Evolutionary conservation across 37 sponge, comb jelly and placozoan genomes (phyloP), one percentile per base, ranked within the genome.

Genomic region (Beroe ovata): DNA sequence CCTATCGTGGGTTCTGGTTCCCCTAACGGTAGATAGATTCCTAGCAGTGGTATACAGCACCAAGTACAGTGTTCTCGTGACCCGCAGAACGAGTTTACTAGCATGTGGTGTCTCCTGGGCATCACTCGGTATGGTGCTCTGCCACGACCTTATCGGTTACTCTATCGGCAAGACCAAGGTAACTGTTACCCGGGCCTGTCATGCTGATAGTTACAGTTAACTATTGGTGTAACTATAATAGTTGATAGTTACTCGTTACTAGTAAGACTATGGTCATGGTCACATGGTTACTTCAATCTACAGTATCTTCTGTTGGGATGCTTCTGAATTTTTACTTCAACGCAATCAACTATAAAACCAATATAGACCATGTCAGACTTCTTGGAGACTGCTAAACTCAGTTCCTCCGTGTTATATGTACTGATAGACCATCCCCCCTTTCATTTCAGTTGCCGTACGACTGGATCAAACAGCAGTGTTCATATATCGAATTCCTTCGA

Each of bases 401-500:
- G n/a, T n/a, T n/a, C n/a, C n/a, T n/a, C n/a, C n/a, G n/a, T n/a
- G n/a, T n/a, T n/a, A n/a, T n/a, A n/a, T n/a, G n/a, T n/a, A n/a
- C n/a, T n/a, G n/a, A n/a, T n/a, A n/a, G n/a, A n/a, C n/a, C n/a
- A n/a, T n/a, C n/a, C 54, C 54, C 63, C 20, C 23, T n/a, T 62
- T 25, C 29, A 62, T 23, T 23, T 62, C 84, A 77, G 84, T 29
- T 77, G 26, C 25, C 39, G 47, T 42, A 77, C 84, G 21, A 22
- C 54, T 26, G 0, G 0, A 11, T 32, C 26, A 1, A 38, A 2
- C 84, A 77, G 2, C 26, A 6, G 28, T 77, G 84, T 39, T n/a
- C 21, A 36, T 77, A 40, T 54, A 22, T 1, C 84, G 3, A 42
- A 1, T 8, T 11, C 35, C 41, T 42, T 25, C 20, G 3, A 4